Evolutionary conservation across 1,140 invertebrate genomes (phyloP).

Genomic region (Caenorhabditis brenneri): DNA sequence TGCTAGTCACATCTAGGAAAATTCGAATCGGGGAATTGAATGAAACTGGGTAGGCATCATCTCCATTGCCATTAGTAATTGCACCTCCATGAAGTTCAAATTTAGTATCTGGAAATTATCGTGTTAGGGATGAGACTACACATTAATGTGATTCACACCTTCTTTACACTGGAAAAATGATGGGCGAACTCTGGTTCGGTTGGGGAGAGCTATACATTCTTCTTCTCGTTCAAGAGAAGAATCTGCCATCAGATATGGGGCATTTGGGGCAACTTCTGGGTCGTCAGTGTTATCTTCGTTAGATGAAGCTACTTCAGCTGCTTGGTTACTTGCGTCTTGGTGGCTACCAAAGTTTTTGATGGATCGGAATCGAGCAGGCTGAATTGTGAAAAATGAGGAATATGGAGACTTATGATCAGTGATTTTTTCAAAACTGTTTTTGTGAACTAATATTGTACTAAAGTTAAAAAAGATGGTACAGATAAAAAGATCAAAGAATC

Average conservation of each 20-base stretch:
- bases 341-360: conserved; percentile 14
- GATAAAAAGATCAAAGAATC: no score
- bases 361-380: conserved; percentile 5
- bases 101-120: neutral
- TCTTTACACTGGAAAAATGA: conserved; percentile 48
- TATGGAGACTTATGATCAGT: no score
- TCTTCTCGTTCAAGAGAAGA: conserved; percentile 36
- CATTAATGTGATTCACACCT: neutral
- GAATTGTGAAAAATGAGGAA: no score
- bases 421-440: no score
- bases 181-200: conserved; percentile 24
- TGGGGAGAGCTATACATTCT: conserved; percentile 28
- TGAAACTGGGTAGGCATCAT: conserved; percentile 48
- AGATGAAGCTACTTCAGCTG: neutral
- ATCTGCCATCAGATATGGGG: conserved; percentile 7
- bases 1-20: conserved; percentile 53
- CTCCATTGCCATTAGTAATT: conserved; percentile 50
- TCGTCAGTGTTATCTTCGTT: conserved; percentile 30
- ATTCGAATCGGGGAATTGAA: conserved; percentile 42
- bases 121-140: neutral
- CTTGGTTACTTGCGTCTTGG: conserved; percentile 11
- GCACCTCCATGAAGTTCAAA: conserved; percentile 53
- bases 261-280: neutral
- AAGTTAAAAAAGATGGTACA: no score
- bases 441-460: no score